Base-by-base conservation (phyloP, 2,113 vertebrate genomes). In the Nipponia nippon region DNA sequence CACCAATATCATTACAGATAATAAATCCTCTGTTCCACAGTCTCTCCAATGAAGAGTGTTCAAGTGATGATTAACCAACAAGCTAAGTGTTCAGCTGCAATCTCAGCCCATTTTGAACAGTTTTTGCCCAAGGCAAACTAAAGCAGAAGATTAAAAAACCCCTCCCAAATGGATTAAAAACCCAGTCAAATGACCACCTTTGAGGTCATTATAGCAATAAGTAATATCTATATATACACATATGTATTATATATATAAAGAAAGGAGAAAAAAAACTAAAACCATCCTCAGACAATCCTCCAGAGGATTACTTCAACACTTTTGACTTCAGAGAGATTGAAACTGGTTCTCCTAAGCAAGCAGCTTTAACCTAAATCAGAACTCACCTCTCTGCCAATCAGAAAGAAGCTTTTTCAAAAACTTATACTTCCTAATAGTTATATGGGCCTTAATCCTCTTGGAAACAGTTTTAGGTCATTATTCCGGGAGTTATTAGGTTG, bases 401-500 rank as follows among this genome's bases (percentile, higher is more conserved):
- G 65, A 96, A 91, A 89, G 66, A 75, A 83, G 75, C 83, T 94
- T 87, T 94, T 92, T 38, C 46, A 79, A 65, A 93, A 89, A 95
- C 65, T 91, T 93, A 22, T 65, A 90, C 69, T 96, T 97, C 76
- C 63, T 92, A 86, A 71, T 81, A 95, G 89, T 95, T 96, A 90
- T 65, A 81, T 50, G 91, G 92, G 82, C 69, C 84, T 89, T 97
- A 96, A 97, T 97, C 91, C 85, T 97, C 94, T 97, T 90, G 87
- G 90, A 98, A 98, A 97, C 92, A 94, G 90, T 97, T 98, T 97
- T 96, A 98, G 95, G 96, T 97, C 95, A 95, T 97, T 98, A 98
- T 98, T 98, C 90, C 10, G 65, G 92, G 96, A 98, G 96, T 98
- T 98, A 98, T 97, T 98, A 98, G 98, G 97, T 97, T 98, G 97